Percentiles rank a stretch among this genome's conserved stretches.
Conservation (phyloP, 1,140 invertebrate genomes). For the Leptoteleia sp. region DNA sequence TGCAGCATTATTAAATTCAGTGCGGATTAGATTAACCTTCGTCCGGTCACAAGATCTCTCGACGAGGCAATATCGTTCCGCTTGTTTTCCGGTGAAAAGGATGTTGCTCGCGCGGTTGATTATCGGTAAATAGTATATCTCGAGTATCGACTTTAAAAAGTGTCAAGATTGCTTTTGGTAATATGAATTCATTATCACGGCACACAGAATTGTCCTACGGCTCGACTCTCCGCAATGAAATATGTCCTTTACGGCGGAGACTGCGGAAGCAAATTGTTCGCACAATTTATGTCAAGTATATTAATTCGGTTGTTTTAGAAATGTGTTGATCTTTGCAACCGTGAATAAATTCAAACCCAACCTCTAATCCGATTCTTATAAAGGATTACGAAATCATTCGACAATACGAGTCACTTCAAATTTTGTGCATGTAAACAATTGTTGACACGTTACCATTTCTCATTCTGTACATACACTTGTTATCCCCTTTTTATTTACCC, state of each 20-base stretch:
- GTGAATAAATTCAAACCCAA: too few relatives aligned
- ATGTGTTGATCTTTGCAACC: too few relatives aligned
- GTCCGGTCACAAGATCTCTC: conserved; percentile 64
- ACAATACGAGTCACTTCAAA: too few relatives aligned
- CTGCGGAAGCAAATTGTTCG: conserved; percentile 30
- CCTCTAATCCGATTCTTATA: too few relatives aligned
- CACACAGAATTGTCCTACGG: conserved; percentile 29
- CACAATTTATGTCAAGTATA: conserved; percentile 35
- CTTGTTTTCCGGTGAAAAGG: conserved; percentile 63
- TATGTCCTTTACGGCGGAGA: conserved; percentile 24
- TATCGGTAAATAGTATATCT: conserved; percentile 63
- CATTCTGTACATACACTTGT: too few relatives aligned
- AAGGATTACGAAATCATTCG: too few relatives aligned
- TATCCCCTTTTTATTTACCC: too few relatives aligned
- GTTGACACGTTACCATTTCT: too few relatives aligned
- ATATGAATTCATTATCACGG: conserved; percentile 38
- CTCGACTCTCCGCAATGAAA: conserved; percentile 5
- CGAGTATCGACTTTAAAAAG: conserved; percentile 51
- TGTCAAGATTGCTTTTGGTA: conserved; percentile 42
- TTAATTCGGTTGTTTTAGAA: too few relatives aligned
- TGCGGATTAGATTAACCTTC: conserved; percentile 66
- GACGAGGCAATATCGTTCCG: conserved; percentile 65
- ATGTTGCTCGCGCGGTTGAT: conserved; percentile 57
- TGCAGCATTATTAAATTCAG: conserved; percentile 64
- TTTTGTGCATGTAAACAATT: too few relatives aligned